phyloP scores from a whole-genome alignment of 2,113 vertebrate species.

The Indicator indicator region DNA sequence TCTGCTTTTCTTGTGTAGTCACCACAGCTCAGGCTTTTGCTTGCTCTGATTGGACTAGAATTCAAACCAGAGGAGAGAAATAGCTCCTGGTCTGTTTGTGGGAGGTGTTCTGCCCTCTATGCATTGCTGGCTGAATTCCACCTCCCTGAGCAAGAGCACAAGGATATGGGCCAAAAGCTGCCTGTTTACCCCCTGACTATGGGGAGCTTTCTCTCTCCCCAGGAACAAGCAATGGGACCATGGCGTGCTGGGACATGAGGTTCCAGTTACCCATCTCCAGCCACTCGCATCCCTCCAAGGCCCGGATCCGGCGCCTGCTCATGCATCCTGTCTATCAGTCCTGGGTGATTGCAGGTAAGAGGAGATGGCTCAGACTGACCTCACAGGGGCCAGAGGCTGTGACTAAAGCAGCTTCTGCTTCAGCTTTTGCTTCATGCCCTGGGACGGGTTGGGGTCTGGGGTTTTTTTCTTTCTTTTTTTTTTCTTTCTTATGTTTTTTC shows the following conservation, averaged over 20 bases:
- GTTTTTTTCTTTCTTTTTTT: background rate
- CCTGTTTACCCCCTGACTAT: background rate
- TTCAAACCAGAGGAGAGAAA: background rate
- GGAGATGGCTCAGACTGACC: background rate
- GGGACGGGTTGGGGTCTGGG: background rate
- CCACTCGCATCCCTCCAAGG: slow-evolving; percentile 92
- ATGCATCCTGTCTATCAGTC: slow-evolving; percentile 98
- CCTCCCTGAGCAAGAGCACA: background rate
- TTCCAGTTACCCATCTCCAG: slow-evolving; percentile 98
- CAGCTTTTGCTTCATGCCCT: background rate
- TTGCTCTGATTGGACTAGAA: background rate
- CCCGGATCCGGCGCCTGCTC: slow-evolving; percentile 91
- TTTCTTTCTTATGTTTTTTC: background rate
- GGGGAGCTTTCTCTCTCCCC: slow-evolving; percentile 25
- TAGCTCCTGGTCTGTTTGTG: background rate
- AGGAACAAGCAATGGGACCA: slow-evolving; percentile 98
- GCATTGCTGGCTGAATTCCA: background rate
- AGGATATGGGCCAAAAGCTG: background rate
- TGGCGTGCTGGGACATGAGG: slow-evolving; percentile 99
- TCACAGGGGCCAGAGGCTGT: background rate
- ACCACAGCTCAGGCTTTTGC: background rate
- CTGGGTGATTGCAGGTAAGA: slow-evolving; percentile 93
- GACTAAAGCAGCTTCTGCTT: background rate
- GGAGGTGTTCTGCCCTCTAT: background rate
- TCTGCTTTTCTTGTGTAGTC: background rate